A percentile compares a stretch with the other conserved stretches of the same genome.
Conservation (phyloP, 1,140 invertebrate genomes). For the Drosophila trapezifrons region DNA sequence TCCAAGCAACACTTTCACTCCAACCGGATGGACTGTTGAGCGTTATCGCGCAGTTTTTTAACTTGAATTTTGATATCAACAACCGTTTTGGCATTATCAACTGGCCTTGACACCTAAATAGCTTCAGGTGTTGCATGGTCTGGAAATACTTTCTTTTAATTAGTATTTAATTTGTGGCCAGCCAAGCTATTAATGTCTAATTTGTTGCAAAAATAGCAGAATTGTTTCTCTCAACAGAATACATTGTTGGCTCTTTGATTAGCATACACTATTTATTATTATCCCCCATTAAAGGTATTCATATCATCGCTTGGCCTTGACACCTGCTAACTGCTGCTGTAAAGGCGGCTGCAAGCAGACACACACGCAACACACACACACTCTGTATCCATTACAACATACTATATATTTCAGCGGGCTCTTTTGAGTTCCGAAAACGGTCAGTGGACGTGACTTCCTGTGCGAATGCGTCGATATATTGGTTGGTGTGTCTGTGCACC, state of each 20-base stretch:
- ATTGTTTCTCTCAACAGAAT: slow-evolving; percentile 2
- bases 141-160: slow-evolving; percentile 11
- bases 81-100: slow-evolving; percentile 5
- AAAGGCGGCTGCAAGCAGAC: slow-evolving; percentile 8
- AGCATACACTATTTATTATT: neutral
- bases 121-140: neutral
- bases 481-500: slow-evolving; percentile 5
- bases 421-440: slow-evolving; percentile 67
- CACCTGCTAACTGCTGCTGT: slow-evolving; percentile 42
- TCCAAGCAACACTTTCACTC: slow-evolving; percentile 7
- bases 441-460: slow-evolving; percentile 76
- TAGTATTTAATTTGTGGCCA: slow-evolving; percentile 2
- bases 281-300: slow-evolving; percentile 1
- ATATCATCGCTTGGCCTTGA: slow-evolving; percentile 51
- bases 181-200: neutral
- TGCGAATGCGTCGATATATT: slow-evolving; percentile 55
- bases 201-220: neutral
- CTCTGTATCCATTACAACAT: slow-evolving; percentile 36
- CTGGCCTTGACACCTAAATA: slow-evolving; percentile 13
- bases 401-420: slow-evolving; percentile 50
- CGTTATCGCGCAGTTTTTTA: slow-evolving; percentile 7
- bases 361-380: neutral
- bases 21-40: slow-evolving; percentile 16
- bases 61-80: slow-evolving; percentile 12
- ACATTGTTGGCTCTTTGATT: slow-evolving; percentile 1